Conservation (phyloP, 2,113 vertebrate species). For the Dolichallabes microphthalmus region DNA sequence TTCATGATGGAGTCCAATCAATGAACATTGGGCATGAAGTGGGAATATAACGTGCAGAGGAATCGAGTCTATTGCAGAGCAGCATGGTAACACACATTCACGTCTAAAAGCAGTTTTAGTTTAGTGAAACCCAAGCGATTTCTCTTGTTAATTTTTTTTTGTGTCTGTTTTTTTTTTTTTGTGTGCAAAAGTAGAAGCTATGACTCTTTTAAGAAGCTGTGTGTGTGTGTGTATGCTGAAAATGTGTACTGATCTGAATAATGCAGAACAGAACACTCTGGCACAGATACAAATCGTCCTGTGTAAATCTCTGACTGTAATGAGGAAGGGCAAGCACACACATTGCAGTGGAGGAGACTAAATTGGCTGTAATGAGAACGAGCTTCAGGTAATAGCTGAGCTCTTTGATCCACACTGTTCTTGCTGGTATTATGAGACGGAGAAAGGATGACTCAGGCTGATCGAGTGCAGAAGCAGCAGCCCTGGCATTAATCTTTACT, state of each 20-base stretch:
- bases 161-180: not conserved
- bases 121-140: not conserved
- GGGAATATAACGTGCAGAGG: not conserved
- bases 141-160: not conserved
- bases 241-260: not conserved
- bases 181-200: not conserved
- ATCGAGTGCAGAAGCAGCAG: slow-evolving; percentile 1
- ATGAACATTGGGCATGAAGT: not conserved
- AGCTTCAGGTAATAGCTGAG: slow-evolving; percentile 33
- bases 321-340: slow-evolving; percentile 32
- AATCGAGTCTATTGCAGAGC: not conserved
- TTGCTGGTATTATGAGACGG: slow-evolving; percentile 22
- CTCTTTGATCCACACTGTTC: slow-evolving; percentile 7
- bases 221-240: not conserved
- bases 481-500: not conserved
- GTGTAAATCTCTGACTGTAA: slow-evolving; percentile 53
- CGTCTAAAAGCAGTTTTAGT: not conserved
- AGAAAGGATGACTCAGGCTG: not conserved
- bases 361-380: slow-evolving; percentile 59
- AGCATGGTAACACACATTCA: not conserved
- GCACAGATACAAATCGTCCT: slow-evolving; percentile 53
- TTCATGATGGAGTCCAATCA: not conserved
- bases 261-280: slow-evolving; percentile 32
- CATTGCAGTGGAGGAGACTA: slow-evolving; percentile 48
- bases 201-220: not conserved